phyloP scores from a whole-genome alignment of 2,113 vertebrate genomes.

The Lonchura striata region DNA sequence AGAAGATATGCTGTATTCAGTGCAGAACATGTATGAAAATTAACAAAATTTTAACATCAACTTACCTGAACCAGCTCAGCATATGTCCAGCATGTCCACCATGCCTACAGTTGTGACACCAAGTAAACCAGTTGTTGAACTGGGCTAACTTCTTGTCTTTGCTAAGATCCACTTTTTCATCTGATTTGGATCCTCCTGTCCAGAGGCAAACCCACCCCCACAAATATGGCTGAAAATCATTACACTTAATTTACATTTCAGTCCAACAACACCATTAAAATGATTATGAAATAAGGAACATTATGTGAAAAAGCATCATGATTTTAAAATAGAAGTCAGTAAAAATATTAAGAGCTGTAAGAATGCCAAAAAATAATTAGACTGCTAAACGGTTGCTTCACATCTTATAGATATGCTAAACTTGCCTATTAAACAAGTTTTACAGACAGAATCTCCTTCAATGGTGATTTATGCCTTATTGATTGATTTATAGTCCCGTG shows the following conservation, averaged over 20 bases:
- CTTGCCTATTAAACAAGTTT: neutral
- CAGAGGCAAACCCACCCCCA: constrained; percentile 24
- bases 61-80: constrained; percentile 98
- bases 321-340: neutral
- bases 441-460: neutral
- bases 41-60: neutral
- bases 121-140: constrained; percentile 99
- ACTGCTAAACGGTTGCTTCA: neutral
- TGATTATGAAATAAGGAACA: neutral
- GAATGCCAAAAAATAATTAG: neutral
- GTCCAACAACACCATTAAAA: neutral
- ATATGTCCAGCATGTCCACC: constrained; percentile 97
- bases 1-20: neutral
- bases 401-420: neutral
- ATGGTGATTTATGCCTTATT: neutral
- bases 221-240: neutral
- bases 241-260: neutral
- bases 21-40: neutral
- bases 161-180: constrained; percentile 93
- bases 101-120: constrained; percentile 98
- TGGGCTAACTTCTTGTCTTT: constrained; percentile 98
- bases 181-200: constrained; percentile 89
- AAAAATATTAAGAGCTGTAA: neutral
- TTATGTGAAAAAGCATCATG: neutral
- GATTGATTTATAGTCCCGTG: neutral